A percentile compares a stretch with the other conserved stretches of the same genome.
Conservation (phyloP, 2,888 invertebrate genomes). For the Eulithis testata region DNA sequence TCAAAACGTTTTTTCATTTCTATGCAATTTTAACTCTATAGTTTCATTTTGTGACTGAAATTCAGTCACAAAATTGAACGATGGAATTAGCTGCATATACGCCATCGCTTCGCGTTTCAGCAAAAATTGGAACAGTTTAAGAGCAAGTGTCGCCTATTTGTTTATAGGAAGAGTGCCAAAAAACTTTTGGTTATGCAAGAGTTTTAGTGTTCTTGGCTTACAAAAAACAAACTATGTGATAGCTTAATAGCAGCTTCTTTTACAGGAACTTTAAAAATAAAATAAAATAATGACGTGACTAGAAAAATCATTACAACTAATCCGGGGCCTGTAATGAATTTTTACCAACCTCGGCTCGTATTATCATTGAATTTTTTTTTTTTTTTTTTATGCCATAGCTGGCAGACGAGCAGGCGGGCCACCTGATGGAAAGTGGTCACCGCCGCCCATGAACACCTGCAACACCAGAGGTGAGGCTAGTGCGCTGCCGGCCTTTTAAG, state of each 20-base stretch:
- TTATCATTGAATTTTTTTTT: too few relatives aligned
- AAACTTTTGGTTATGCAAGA: constrained; percentile 13
- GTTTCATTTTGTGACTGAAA: constrained; percentile 61
- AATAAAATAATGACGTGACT: too few relatives aligned
- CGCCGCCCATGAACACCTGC: too few relatives aligned
- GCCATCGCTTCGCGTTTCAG: constrained; percentile 25
- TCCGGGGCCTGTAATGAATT: too few relatives aligned
- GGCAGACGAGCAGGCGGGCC: too few relatives aligned
- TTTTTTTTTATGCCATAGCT: too few relatives aligned
- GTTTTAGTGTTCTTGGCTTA: constrained; percentile 1
- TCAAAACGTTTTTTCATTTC: constrained; percentile 4
- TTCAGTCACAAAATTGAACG: constrained; percentile 62
- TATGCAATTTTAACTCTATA: constrained; percentile 58
- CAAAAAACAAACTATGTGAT: neutral
- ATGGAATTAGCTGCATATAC: constrained; percentile 43
- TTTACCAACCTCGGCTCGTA: too few relatives aligned
- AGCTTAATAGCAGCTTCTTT: neutral
- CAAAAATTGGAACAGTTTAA: constrained; percentile 39
- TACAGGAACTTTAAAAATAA: too few relatives aligned
- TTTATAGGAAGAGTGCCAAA: constrained; percentile 12
- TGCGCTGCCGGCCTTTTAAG: too few relatives aligned
- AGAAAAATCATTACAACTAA: too few relatives aligned
- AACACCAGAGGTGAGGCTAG: too few relatives aligned
- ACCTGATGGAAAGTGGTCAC: too few relatives aligned
- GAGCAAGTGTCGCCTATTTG: constrained; percentile 22